Evolutionary conservation across 2,113 vertebrate species (phyloP).

Genomic region (Takifugu flavidus): DNA sequence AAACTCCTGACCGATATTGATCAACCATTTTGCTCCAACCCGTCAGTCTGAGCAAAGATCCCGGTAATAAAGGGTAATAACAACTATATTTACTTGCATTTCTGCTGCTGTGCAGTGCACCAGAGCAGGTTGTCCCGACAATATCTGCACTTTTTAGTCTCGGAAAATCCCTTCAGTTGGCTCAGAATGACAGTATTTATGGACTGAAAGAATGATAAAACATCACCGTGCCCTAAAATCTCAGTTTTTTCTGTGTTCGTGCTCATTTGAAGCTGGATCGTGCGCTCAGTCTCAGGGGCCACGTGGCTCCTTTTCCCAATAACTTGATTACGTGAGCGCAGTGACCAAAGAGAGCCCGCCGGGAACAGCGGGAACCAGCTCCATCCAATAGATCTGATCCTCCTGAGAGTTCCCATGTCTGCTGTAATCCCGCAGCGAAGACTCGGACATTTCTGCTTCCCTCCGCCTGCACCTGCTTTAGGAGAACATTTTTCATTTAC

Average conservation of each 20-base stretch:
- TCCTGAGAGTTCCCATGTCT: slow-evolving; percentile 63
- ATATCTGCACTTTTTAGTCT: no score
- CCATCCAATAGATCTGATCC: slow-evolving; percentile 70
- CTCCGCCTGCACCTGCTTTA: slow-evolving; percentile 68
- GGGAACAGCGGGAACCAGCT: slow-evolving; percentile 38
- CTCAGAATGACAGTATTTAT: no score
- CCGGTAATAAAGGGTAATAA: no score
- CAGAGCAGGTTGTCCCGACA: no score
- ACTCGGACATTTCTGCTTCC: slow-evolving; percentile 57
- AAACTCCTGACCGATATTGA: neutral
- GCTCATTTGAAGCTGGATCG: no score
- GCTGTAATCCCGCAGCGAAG: slow-evolving; percentile 65
- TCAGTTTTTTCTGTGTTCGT: no score
- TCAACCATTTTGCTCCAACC: slow-evolving; percentile 10
- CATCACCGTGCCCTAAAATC: no score
- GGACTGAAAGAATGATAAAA: no score
- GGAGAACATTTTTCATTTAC: slow-evolving; percentile 77
- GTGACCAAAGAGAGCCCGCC: slow-evolving; percentile 35
- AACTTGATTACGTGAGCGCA: neutral
- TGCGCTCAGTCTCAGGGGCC: neutral
- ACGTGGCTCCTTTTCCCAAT: neutral
- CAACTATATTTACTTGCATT: no score
- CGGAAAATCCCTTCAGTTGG: no score
- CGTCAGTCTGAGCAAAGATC: no score
- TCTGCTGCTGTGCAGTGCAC: no score